A percentile compares a stretch with the other conserved stretches of the same genome.
Conservation (phyloP, 2,113 vertebrate genomes). For the Typhlomys cinereus region DNA sequence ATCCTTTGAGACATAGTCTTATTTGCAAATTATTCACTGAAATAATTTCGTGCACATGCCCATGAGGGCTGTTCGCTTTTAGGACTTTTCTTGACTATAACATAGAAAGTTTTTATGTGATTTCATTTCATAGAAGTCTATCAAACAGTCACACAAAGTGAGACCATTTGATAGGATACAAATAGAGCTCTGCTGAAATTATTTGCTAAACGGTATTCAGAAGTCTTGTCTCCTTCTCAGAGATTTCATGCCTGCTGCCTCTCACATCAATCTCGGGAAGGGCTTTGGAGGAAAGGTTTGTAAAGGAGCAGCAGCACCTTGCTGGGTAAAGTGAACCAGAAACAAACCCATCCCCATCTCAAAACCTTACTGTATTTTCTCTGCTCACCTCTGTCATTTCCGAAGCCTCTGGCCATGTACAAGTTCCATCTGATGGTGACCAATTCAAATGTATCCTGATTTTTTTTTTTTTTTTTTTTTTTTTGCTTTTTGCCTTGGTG, state of each 20-base stretch:
- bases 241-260: too few relatives aligned
- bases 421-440: background rate
- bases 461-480: conserved; percentile 40
- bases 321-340: background rate
- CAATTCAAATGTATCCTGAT: background rate
- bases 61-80: background rate
- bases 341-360: background rate
- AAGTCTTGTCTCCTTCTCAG: background rate
- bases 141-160: background rate
- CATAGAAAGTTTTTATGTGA: background rate
- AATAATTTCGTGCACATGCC: background rate
- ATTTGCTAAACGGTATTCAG: background rate
- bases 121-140: background rate
- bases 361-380: background rate
- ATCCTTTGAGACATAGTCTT: background rate
- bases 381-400: background rate
- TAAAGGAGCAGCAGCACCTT: background rate
- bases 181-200: background rate
- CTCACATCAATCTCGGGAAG: too few relatives aligned
- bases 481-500: background rate
- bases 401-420: background rate
- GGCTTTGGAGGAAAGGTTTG: background rate
- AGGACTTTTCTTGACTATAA: background rate
- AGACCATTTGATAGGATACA: background rate
- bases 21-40: background rate